Evolutionary conservation across 2,888 invertebrate species (phyloP), one percentile per base, ranked within the genome.

Genomic region (Elegia similella): DNA sequence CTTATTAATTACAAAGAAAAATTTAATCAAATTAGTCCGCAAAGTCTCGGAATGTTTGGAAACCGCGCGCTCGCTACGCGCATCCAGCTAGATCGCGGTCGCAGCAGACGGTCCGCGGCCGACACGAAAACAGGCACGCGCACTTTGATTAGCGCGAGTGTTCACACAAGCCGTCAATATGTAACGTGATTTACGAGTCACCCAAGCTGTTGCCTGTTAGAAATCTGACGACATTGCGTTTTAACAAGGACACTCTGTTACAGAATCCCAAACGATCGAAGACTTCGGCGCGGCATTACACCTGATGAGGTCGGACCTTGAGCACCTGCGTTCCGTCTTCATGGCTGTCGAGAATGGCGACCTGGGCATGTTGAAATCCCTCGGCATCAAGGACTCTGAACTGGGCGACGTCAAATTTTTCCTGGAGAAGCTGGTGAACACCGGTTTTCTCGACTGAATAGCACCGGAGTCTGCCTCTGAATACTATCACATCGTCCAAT

Each of bases 321-420:
- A 98, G 79, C 98, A 98, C 79, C 93, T 98, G 62, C 96, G 98
- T 82, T 97, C 97, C 1, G 98, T 98, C 32, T 98, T 98, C 88
- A 97, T 98, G 95, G 98, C 98, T 8, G 98, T 98, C 34, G 98
- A 98, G 84, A 98, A 98, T 81, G 98, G 98, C 12, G 98, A 98
- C 83, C 93, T 98, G 62, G 97, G 98, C 60, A 97, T 98, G 96
- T 92, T 98, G 60, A 98, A 98, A 80, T 97, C 97, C 10, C 93
- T 98, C 63, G 98, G 98, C 67, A 98, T 98, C 86, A 98, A 98
- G 88, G 98, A 98, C 85, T 98, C 97, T 0, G 98, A 98, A 82
- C 93, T 98, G 64, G 98, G 98, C 15, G 98, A 98, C 80, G 98
- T 98, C 57, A 98, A 98, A 83, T 98, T 98, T 92, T 98, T 98